Base-by-base conservation (phyloP, 2,888 invertebrate species). In the Cataglyphis altisquamis region DNA sequence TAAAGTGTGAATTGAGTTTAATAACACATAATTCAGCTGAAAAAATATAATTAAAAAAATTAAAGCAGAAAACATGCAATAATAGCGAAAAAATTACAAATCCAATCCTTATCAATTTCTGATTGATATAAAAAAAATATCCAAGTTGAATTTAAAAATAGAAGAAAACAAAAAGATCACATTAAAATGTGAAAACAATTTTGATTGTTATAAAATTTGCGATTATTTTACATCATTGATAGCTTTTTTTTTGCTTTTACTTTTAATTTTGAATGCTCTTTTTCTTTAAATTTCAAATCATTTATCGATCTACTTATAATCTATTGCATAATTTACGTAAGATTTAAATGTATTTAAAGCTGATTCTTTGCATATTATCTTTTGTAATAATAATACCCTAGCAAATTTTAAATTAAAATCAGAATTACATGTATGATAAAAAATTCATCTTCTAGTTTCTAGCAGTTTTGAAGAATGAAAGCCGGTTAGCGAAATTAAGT, bases 371-470 rank as follows among this genome's bases (percentile, higher is more conserved):
- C n/a, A 10, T 9, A 5, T 1, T 10, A 5, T 4, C 12, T 25
- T 41, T 8, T 12, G 41, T 21, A 29, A 9, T 18, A 41, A 41
- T 41, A 21, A 66, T 21, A 41, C 15, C 25, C 15, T 25, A 25
- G 12, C 41, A 48, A 66, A 41, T 66, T 60, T 45, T 15, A 41
- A 55, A 29, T 3, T 25, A 18, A 73, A 60, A 60, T 73, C 18
- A 1, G 18, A 25, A 32, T 52, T 12, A 12, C 15, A n/a, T 5
- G 12, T 25, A n/a, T n/a, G 12, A 25, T 12, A 25, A 73, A 41
- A 60, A n/a, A 15, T 21, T 15, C 6, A 18, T 39, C 2, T 18
- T 15, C 39, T 72, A 29, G 18, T 1, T 29, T 29, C 25, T 25
- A 25, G 39, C 18, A 25, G 9, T 72, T 18, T 25, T n/a, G 39